phyloP scores from a whole-genome alignment of 2,113 vertebrate species.

The Stigmatopora nigra region DNA sequence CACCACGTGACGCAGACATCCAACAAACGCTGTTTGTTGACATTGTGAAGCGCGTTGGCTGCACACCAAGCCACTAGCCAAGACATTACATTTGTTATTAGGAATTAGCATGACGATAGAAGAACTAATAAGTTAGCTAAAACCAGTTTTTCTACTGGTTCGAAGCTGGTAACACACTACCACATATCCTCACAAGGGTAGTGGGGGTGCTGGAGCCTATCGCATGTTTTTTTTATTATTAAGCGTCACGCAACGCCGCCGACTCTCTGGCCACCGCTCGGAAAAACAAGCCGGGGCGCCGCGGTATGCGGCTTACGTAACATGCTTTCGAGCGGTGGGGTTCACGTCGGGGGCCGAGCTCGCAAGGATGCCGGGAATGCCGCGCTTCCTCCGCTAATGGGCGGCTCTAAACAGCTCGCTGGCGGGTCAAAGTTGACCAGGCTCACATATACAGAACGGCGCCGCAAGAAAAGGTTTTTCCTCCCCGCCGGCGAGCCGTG shows the following conservation, averaged over 20 bases:
- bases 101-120: too few relatives aligned
- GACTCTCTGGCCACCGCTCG: slow-evolving; percentile 17
- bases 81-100: too few relatives aligned
- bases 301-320: slow-evolving; percentile 38
- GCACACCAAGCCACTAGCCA: too few relatives aligned
- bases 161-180: too few relatives aligned
- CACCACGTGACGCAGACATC: too few relatives aligned
- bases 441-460: slow-evolving; percentile 38
- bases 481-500: slow-evolving; percentile 39
- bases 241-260: background rate
- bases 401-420: slow-evolving; percentile 39
- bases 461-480: slow-evolving; percentile 1
- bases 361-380: slow-evolving; percentile 51
- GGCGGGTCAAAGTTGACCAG: slow-evolving; percentile 44
- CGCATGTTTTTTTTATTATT: too few relatives aligned
- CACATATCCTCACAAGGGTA: too few relatives aligned
- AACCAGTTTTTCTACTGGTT: too few relatives aligned
- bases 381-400: slow-evolving; percentile 43
- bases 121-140: too few relatives aligned
- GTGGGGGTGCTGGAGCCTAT: too few relatives aligned
- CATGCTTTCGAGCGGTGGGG: background rate
- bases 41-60: too few relatives aligned
- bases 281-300: slow-evolving; percentile 42
- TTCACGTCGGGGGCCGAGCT: slow-evolving; percentile 3
- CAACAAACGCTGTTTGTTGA: too few relatives aligned